Percentiles rank a stretch among this genome's conserved stretches.
Conservation (phyloP, 2,888 invertebrate species). For the Cactoblastis cactorum region DNA sequence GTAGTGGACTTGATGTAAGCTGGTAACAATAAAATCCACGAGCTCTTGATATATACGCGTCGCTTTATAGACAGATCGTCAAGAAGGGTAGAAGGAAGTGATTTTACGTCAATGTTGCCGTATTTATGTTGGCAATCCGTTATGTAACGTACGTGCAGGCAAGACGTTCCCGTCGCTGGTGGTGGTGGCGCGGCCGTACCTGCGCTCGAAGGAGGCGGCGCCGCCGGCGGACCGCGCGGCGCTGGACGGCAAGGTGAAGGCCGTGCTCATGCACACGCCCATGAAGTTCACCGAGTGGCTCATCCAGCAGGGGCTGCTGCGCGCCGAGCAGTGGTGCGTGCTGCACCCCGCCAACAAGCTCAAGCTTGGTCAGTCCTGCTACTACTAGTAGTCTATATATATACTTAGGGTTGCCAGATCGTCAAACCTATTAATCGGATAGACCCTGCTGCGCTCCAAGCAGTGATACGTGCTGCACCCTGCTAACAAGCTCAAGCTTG, state of each 20-base stretch:
- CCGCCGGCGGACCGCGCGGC: conserved; percentile 79
- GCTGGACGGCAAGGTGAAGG: conserved; percentile 89
- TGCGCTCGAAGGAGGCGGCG: conserved; percentile 83
- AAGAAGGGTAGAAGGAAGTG: too few species aligned
- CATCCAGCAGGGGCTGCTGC: conserved; percentile 89
- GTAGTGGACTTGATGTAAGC: too few species aligned
- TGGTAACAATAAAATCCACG: too few species aligned
- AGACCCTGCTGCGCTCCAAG: conserved; percentile 88
- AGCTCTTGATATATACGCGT: too few species aligned
- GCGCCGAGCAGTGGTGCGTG: conserved; percentile 88
- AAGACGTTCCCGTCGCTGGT: conserved; percentile 93
- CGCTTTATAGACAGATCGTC: too few species aligned
- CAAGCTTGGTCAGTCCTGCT: conserved; percentile 81
- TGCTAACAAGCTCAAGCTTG: conserved; percentile 85
- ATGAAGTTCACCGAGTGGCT: conserved; percentile 95
- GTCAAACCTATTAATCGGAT: too few species aligned
- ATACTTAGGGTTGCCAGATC: too few species aligned
- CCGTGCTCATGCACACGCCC: conserved; percentile 88
- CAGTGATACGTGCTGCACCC: conserved; percentile 87
- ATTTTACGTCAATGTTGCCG: too few species aligned
- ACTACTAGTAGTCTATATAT: too few species aligned
- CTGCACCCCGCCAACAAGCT: conserved; percentile 84
- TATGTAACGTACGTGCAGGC: too few species aligned
- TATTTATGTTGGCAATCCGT: too few species aligned
- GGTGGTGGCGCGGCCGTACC: conserved; percentile 89